A percentile compares a stretch with the other conserved stretches of the same genome.
Evolutionary conservation across 1,140 invertebrate genomes (phyloP).

Genomic region (Forficula auricularia): DNA sequence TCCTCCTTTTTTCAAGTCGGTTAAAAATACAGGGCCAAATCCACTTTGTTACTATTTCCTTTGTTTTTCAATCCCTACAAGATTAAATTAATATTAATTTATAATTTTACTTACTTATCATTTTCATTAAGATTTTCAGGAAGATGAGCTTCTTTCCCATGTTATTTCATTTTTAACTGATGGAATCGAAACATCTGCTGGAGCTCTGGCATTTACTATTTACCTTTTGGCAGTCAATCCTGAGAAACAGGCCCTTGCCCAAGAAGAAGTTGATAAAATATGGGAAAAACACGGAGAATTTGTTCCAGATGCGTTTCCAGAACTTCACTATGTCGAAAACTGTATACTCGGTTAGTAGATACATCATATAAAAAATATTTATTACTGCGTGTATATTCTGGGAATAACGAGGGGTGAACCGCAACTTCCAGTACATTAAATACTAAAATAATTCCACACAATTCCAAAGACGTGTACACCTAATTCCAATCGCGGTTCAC

Average conservation of each 20-base stretch:
- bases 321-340: conserved; percentile 41
- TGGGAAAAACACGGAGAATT: conserved; percentile 29
- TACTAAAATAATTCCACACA: too few species aligned
- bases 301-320: conserved; percentile 38
- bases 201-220: conserved; percentile 41
- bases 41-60: too few species aligned
- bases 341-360: conserved; percentile 30
- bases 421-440: too few species aligned
- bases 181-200: conserved; percentile 60
- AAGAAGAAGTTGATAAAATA: conserved; percentile 39
- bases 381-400: too few species aligned
- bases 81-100: too few species aligned
- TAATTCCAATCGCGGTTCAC: too few species aligned
- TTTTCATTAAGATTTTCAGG: conserved; percentile 20
- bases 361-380: too few species aligned
- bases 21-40: too few species aligned
- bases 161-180: conserved; percentile 49
- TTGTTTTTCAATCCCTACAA: too few species aligned
- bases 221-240: conserved; percentile 47
- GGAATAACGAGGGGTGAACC: too few species aligned
- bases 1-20: too few species aligned
- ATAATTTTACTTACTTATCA: background rate
- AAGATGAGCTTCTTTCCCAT: conserved; percentile 22
- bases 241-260: conserved; percentile 43
- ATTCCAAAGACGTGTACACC: too few species aligned